phyloP scores from a whole-genome alignment of 1,140 invertebrate genomes.

The Drosophila guanche region DNA sequence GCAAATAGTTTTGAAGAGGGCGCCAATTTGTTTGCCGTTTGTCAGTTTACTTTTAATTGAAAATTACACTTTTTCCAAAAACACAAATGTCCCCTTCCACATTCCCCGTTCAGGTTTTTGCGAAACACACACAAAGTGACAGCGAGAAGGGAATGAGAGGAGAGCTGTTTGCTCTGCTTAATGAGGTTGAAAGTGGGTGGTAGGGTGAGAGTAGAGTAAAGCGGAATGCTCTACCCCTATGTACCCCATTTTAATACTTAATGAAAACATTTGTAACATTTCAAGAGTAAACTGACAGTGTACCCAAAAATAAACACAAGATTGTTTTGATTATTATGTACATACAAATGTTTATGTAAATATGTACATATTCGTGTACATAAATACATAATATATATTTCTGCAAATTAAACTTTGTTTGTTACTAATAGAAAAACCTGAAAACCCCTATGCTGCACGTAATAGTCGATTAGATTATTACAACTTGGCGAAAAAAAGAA shows the following conservation, averaged over 20 bases:
- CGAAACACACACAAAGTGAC: too few species aligned
- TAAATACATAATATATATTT: too few species aligned
- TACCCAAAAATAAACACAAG: too few species aligned
- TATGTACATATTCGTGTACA: too few species aligned
- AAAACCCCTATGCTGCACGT: neutral
- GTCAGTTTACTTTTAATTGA: slow-evolving; percentile 58
- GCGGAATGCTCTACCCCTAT: neutral
- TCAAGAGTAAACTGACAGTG: too few species aligned
- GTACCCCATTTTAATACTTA: too few species aligned
- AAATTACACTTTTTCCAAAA: slow-evolving; percentile 53
- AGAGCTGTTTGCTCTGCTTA: slow-evolving; percentile 55
- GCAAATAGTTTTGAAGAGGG: slow-evolving; percentile 66
- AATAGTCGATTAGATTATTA: neutral
- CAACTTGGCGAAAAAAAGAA: neutral
- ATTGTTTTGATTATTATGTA: too few species aligned
- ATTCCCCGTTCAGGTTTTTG: neutral
- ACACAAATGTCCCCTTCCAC: slow-evolving; percentile 1
- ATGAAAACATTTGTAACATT: too few species aligned
- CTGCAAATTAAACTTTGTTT: too few species aligned
- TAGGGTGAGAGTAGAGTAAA: neutral
- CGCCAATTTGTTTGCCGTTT: slow-evolving; percentile 51
- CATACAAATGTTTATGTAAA: too few species aligned
- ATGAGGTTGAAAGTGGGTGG: slow-evolving; percentile 63
- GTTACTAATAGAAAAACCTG: too few species aligned
- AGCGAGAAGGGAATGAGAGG: neutral